Base-by-base conservation (phyloP, 2,888 invertebrate species). In the Meta bourneti region DNA sequence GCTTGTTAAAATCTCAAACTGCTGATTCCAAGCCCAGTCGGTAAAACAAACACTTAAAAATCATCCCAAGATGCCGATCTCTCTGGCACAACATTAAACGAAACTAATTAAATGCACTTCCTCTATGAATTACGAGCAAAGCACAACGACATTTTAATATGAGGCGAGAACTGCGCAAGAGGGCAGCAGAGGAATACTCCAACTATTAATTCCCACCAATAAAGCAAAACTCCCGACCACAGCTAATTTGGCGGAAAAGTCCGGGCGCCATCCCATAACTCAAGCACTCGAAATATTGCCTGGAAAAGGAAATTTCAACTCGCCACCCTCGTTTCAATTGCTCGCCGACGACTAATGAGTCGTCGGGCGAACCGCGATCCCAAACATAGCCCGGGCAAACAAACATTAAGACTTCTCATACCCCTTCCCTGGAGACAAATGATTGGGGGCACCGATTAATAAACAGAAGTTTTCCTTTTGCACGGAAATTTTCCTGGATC, bases 391-490 rank as follows among this genome's bases (percentile, higher is more conserved):
- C 61, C 9, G 52, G 19, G 78, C 75, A 75, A 75, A 48, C 75
- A 34, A 49, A 52, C 78, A 78, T 78, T 51, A 71, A 51, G 51
- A 19, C 52, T 82, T 52, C 82, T 48, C 69, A 11, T 20, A 13
- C 72, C 0, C 61, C 61, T 52, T 8, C 83, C 83, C 54, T 71
- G 74, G 83, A 83, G 72, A 20, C 72, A 83, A 83, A 83, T 74
- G 72, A 83, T 83, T 54, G 34, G 72, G 13, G 2, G 72, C 7
- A 48, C n/a, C 72, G 72, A 83, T 83, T 83, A 83, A 83, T 83
- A 83, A 83, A 54, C 71, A 72, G 72, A 4, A 82, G 13, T 82
- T 71, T 52, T 51, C 34, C 69, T 80, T 61, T 16, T 61, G 19
- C 49, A 6, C 13, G 61, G 80, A 80, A 9, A 34, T 80, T 80